phyloP scores from a whole-genome alignment of 2,113 vertebrate species.

The Centropus unirufus region DNA sequence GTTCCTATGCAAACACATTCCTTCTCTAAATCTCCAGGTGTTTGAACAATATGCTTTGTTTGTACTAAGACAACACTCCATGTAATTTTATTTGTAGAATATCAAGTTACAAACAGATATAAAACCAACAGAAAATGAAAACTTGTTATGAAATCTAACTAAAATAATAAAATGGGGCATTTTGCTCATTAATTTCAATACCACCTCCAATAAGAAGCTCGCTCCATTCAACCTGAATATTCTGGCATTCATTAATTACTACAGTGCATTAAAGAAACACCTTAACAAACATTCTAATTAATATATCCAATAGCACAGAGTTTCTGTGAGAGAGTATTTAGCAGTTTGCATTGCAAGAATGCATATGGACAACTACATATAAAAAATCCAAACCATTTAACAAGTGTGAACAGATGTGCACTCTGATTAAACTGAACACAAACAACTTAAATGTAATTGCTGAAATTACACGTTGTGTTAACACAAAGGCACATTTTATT shows the following conservation, averaged over 20 bases:
- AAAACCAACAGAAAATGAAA: background rate
- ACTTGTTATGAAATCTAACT: background rate
- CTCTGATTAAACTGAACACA: background rate
- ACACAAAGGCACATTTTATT: slow-evolving; percentile 27
- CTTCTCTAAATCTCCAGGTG: background rate
- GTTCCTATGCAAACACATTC: background rate
- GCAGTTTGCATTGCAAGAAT: background rate
- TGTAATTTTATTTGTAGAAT: slow-evolving; percentile 34
- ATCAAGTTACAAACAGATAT: background rate
- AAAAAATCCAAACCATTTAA: background rate
- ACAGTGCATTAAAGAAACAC: background rate
- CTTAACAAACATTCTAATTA: background rate
- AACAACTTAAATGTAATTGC: background rate
- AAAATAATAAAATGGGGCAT: background rate
- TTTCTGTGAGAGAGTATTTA: background rate
- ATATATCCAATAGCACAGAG: background rate
- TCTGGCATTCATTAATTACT: background rate
- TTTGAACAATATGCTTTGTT: background rate
- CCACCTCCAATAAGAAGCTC: background rate
- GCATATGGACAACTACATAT: background rate
- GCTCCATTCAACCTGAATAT: background rate
- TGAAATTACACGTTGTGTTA: background rate
- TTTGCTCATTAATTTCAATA: background rate
- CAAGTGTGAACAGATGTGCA: background rate
- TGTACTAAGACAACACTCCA: background rate